Base-by-base conservation (phyloP, 2,888 invertebrate species). In the Eilema sororculum region DNA sequence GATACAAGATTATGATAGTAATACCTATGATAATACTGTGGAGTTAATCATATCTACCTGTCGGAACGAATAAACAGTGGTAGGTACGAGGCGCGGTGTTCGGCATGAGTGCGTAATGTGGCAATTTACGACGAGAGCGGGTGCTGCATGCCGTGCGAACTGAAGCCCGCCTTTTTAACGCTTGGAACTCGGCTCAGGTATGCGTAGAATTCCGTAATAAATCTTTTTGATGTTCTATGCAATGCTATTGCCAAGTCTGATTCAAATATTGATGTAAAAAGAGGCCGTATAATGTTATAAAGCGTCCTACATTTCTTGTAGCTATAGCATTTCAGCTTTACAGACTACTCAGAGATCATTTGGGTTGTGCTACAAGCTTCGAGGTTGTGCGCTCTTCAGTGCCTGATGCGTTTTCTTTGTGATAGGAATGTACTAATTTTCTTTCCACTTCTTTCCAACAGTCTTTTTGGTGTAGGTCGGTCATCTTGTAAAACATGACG, bases 31-130 rank as follows among this genome's bases (percentile, higher is more conserved):
- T 78, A 78, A 72, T 74, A 78, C 78, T 79, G 73, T 74, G 75
- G 73, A 78, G 73, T 73, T 87, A 86, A 86, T 86, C 81, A 74
- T 79, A 82, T 83, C 79, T 13, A 25, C 16, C 25, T 81, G 82
- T 80, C 80, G 71, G 73, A 73, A 77, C 78, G 75, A 73, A 72
- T 76, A 68, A 70, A 64, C 37, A 13, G 63, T 37, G 22, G 52
- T n/a, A 56, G n/a, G 41, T 46, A 68, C 57, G 8, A n/a, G 30
- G 46, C 41, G 41, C 76, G 75, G 76, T 65, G 74, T 73, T 64
- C 76, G 69, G 68, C 69, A 66, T 69, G 65, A 77, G 68, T 80
- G 71, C 72, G 69, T 74, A 77, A 75, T 79, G 67, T 69, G 70
- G 70, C 68, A 73, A 81, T 75, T 58, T 81, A 75, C 61, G 63